phyloP scores from a whole-genome alignment of 2,888 invertebrate genomes.

The Ypsolopha sequella region DNA sequence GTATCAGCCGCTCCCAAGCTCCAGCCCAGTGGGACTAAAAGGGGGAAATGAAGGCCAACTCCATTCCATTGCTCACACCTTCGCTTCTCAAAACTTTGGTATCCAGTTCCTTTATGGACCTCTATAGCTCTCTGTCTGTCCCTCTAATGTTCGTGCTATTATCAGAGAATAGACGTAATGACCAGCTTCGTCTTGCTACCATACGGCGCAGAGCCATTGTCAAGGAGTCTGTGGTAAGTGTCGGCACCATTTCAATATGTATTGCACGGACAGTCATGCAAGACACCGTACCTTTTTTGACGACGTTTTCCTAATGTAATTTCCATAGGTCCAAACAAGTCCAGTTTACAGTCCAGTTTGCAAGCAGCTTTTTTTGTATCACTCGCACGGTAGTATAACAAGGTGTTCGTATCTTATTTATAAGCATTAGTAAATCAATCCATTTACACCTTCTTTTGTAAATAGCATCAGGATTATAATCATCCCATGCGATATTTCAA shows the following conservation, averaged over 20 bases:
- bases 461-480: too few species aligned
- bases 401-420: too few species aligned
- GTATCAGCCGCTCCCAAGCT: too few species aligned
- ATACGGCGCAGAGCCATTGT: slow-evolving; percentile 8
- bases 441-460: too few species aligned
- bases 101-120: neutral
- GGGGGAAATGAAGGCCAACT: neutral
- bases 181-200: slow-evolving; percentile 9
- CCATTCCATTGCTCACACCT: neutral
- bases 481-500: too few species aligned
- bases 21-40: too few species aligned
- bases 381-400: too few species aligned
- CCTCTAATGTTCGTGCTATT: slow-evolving; percentile 13
- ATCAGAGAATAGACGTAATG: slow-evolving; percentile 7
- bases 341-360: slow-evolving; percentile 12
- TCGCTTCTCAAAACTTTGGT: neutral
- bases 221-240: slow-evolving; percentile 1
- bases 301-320: slow-evolving; percentile 9
- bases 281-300: slow-evolving; percentile 15
- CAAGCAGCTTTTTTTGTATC: too few species aligned
- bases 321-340: slow-evolving; percentile 14
- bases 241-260: slow-evolving; percentile 11
- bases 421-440: too few species aligned
- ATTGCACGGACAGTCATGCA: slow-evolving; percentile 13
- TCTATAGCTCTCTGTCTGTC: slow-evolving; percentile 8